Conservation (phyloP, 2,113 vertebrate genomes). For the Tetraodon nigroviridis region DNA sequence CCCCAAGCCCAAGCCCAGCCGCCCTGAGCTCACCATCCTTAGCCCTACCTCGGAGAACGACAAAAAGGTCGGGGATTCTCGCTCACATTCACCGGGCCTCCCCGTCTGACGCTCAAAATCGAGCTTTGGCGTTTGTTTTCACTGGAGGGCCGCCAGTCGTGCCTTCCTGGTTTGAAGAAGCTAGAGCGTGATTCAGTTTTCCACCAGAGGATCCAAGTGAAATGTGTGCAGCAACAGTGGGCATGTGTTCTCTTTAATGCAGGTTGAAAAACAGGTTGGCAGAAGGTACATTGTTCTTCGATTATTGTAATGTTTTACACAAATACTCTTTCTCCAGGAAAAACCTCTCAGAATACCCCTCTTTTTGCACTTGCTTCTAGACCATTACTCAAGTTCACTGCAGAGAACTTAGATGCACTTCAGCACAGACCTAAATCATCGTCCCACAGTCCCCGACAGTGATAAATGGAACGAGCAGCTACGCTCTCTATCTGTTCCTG, state of each 20-base stretch:
- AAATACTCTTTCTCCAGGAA: too few relatives aligned
- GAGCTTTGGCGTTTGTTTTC: not conserved
- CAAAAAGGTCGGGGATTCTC: conserved; percentile 82
- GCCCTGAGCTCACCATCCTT: conserved; percentile 92
- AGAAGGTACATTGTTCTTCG: too few relatives aligned
- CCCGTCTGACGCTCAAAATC: not conserved
- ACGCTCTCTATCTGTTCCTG: not conserved
- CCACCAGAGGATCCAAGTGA: too few relatives aligned
- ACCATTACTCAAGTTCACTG: too few relatives aligned
- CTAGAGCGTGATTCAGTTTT: too few relatives aligned
- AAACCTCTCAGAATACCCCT: too few relatives aligned
- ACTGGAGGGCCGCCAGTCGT: not conserved
- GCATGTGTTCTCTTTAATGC: too few relatives aligned
- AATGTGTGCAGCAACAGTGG: too few relatives aligned
- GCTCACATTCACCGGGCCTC: not conserved
- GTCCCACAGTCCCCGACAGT: not conserved
- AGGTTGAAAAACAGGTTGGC: too few relatives aligned
- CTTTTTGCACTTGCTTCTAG: too few relatives aligned
- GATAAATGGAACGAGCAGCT: not conserved
- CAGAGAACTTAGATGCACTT: not conserved
- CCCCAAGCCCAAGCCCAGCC: conserved; percentile 94
- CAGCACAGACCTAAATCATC: not conserved
- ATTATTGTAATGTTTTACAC: too few relatives aligned
- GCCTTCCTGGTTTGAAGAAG: not conserved
- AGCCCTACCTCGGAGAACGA: conserved; percentile 96